Evolutionary conservation across 2,888 invertebrate genomes (phyloP).

Genomic region (Tigriopus californicus): DNA sequence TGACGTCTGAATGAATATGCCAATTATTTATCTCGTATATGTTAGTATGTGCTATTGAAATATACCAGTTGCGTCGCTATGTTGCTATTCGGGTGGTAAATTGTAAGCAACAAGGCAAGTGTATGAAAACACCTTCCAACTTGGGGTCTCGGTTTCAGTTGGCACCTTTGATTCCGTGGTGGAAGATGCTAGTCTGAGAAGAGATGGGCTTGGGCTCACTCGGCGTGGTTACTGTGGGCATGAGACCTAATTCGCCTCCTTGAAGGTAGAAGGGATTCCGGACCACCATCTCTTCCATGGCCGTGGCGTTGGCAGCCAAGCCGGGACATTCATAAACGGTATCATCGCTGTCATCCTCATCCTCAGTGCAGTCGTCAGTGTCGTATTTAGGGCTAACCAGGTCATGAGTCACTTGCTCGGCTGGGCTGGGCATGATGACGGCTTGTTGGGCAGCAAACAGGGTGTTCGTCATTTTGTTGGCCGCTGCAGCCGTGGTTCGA

Average conservation of each 20-base stretch:
- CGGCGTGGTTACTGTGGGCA: background rate
- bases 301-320: background rate
- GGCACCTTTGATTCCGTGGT: background rate
- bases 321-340: constrained; percentile 13
- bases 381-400: constrained; percentile 7
- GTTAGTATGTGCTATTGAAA: too few species aligned
- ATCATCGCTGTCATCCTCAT: constrained; percentile 12
- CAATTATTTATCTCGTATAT: too few species aligned
- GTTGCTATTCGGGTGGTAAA: too few species aligned
- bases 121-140: too few species aligned
- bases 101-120: too few species aligned
- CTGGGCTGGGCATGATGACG: background rate
- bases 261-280: constrained; percentile 7
- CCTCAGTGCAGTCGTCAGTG: background rate
- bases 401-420: background rate
- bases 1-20: too few species aligned
- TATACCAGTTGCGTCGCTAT: too few species aligned
- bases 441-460: constrained; percentile 5
- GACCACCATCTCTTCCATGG: background rate
- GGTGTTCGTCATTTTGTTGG: background rate
- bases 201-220: background rate
- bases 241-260: background rate
- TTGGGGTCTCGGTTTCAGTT: too few species aligned
- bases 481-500: background rate
- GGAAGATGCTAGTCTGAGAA: background rate